Conservation (phyloP, 2,888 invertebrate genomes). For the Dione juno region DNA sequence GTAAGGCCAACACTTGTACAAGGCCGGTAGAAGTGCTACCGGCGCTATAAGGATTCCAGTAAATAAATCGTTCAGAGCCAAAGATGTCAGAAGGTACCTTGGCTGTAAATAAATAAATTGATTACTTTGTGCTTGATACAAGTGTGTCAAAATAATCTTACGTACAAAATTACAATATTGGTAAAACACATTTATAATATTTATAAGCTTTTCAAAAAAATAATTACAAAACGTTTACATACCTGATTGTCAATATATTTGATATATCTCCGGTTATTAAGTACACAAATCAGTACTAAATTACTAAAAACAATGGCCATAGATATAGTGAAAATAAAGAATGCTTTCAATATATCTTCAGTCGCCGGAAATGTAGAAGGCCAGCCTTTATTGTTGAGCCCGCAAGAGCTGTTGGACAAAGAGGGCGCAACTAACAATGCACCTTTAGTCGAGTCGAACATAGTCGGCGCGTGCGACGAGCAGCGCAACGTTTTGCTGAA, state of each 20-base stretch:
- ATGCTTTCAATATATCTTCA: conserved; percentile 89
- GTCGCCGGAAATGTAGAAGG: conserved; percentile 86
- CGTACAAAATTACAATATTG: too few relatives aligned
- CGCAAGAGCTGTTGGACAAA: conserved; percentile 92
- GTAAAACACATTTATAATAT: too few relatives aligned
- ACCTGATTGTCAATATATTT: conserved; percentile 95
- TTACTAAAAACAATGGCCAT: conserved; percentile 92
- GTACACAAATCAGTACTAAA: conserved; percentile 90
- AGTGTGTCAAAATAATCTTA: not conserved
- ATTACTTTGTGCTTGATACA: not conserved
- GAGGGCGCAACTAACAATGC: conserved; percentile 91
- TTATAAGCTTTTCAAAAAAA: too few relatives aligned
- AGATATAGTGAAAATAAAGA: conserved; percentile 89
- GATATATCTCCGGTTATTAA: conserved; percentile 92
- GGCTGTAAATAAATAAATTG: conserved; percentile 80
- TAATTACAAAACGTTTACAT: too few relatives aligned
- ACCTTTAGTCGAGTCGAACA: conserved; percentile 86
- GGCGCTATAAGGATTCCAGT: conserved; percentile 94
- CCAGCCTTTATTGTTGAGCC: conserved; percentile 87
- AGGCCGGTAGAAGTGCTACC: conserved; percentile 91
- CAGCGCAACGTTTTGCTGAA: conserved; percentile 75
- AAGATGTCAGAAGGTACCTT: conserved; percentile 92
- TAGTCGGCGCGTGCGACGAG: conserved; percentile 78
- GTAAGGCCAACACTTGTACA: conserved; percentile 95
- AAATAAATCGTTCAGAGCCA: conserved; percentile 93